These are phyloP conservation scores for Epistrophe eligans DNA, from an alignment of 2,888 invertebrate species.

Conservation along the genomic window DNA sequence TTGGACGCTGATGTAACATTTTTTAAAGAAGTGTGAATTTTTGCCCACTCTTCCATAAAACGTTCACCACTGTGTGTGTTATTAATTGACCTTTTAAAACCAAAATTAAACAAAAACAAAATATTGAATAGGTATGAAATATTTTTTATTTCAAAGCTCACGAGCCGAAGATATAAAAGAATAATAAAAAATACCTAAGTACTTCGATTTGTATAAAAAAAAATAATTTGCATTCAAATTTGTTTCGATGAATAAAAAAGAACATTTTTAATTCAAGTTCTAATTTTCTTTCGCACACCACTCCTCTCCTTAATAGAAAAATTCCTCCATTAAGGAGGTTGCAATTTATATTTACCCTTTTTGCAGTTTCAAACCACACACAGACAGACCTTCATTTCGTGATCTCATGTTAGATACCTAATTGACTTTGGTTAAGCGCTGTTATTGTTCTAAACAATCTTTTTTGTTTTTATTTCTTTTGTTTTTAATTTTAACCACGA, in stretches of 20 bases:
- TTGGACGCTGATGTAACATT: no score
- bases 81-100: no score
- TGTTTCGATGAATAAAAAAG: neutral
- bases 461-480: neutral
- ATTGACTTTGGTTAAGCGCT: conserved; percentile 11
- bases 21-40: no score
- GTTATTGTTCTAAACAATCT: neutral
- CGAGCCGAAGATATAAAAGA: no score
- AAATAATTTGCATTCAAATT: no score
- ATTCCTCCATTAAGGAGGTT: conserved; percentile 3
- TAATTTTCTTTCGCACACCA: neutral
- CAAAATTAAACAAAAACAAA: no score
- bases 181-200: no score
- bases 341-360: neutral
- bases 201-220: no score
- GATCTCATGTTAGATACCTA: neutral
- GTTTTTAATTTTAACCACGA: conserved; percentile 10
- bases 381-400: conserved; percentile 3
- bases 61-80: no score
- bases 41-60: no score
- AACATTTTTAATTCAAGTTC: neutral
- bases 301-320: neutral
- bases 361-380: neutral
- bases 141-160: no score
- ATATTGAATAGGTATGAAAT: no score